Percentiles rank a stretch among this genome's conserved stretches.
phyloP scores from a whole-genome alignment of 2,888 invertebrate genomes.

The Stenichneumon culpator region DNA sequence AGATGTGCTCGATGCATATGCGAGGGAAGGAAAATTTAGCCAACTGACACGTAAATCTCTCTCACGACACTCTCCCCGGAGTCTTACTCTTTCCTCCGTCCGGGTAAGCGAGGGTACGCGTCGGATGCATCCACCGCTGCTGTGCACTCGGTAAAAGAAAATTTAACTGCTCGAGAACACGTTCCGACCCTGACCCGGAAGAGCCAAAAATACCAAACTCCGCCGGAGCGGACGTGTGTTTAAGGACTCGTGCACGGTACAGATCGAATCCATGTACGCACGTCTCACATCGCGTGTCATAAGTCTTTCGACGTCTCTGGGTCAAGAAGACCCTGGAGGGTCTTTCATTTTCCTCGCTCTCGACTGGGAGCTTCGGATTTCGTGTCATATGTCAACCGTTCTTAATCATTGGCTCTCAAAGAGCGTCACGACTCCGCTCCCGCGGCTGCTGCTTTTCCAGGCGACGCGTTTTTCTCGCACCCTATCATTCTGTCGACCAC shows the following conservation, averaged over 20 bases:
- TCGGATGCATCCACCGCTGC: constrained; percentile 9
- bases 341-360: constrained; percentile 58
- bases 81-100: neutral
- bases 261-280: constrained; percentile 30
- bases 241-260: constrained; percentile 27
- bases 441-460: constrained; percentile 49
- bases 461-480: constrained; percentile 32
- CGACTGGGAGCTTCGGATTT: constrained; percentile 73
- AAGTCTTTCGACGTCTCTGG: constrained; percentile 74
- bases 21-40: constrained; percentile 5
- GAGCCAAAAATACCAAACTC: constrained; percentile 73
- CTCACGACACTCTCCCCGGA: constrained; percentile 6
- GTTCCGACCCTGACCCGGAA: constrained; percentile 70
- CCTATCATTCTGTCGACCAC: constrained; percentile 42
- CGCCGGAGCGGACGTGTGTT: constrained; percentile 52
- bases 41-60: constrained; percentile 4
- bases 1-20: neutral
- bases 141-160: constrained; percentile 29
- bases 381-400: constrained; percentile 77
- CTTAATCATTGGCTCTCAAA: constrained; percentile 73
- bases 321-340: constrained; percentile 66
- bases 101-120: neutral
- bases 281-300: constrained; percentile 72
- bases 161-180: constrained; percentile 37
- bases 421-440: constrained; percentile 57